Base-by-base conservation (phyloP, 2,797 vertebrate species). In the Malacoctenus gilli region DNA sequence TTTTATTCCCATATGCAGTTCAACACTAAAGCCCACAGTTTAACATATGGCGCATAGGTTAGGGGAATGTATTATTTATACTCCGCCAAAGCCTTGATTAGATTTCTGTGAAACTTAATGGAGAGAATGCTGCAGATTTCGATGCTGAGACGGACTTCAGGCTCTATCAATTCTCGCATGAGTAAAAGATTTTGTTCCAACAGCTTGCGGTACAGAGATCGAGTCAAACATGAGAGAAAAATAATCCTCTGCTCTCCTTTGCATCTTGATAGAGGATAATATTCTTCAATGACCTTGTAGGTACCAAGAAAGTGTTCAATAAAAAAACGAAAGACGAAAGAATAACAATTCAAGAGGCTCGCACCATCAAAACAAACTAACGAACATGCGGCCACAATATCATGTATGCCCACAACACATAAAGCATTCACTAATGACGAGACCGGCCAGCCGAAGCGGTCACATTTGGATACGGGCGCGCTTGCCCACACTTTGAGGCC, bases 401-500 rank as follows among this genome's bases (percentile, higher is more conserved):
- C 16, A 72, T 72, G 47, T n/a, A 23, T 36, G 55, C 11, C 42
- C 25, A 39, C 39, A 42, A 37, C 39, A 57, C 48, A 57, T 41
- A 28, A 23, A 57, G 68, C 32, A 28, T 6, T 28, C 23, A 35
- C 72, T 65, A 75, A 74, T 79, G 63, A 75, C 52, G 67, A 82
- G 39, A 64, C 35, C 42, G 48, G 59, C 60, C 31, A 32, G 71
- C 58, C 79, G 15, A 32, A 15, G 60, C 20, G 8, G 32, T 69
- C 25, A 12, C 28, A 63, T 69, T 80, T 72, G 35, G 48, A 70
- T 53, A 64, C 35, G n/a, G 42, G 25, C 62, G 60, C 53, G 78
- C 77, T 38, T 49, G 70, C 68, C 65, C 74, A 76, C 83, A 73
- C 78, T 79, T 70, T 56, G 51, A 64, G 57, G 58, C 67, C 37